Evolutionary conservation across 2,888 invertebrate species (phyloP).

Genomic region (Melanostoma mellinum): DNA sequence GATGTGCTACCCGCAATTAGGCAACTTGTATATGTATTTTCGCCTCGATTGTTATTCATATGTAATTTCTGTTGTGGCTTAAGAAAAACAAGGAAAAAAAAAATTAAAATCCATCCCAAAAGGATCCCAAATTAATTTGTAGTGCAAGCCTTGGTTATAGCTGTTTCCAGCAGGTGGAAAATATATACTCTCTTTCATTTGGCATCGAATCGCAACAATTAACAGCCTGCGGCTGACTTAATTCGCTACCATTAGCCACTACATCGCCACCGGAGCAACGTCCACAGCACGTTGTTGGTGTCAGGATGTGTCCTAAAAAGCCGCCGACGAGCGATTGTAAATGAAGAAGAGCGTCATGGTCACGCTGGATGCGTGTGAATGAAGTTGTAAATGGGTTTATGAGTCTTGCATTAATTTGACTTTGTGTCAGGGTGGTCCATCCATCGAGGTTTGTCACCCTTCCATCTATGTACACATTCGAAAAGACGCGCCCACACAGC

Average conservation of each 20-base stretch:
- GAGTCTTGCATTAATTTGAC: conserved; percentile 60
- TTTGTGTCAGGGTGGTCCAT: conserved; percentile 58
- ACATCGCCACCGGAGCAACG: conserved; percentile 44
- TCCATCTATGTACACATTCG: conserved; percentile 5
- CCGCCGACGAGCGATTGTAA: conserved; percentile 41
- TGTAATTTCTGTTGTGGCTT: conserved; percentile 54
- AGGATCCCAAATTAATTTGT: conserved; percentile 72
- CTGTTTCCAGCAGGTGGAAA: conserved; percentile 61
- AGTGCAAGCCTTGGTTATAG: conserved; percentile 24
- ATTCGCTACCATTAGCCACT: conserved; percentile 71
- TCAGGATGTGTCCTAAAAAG: conserved; percentile 6
- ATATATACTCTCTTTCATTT: conserved; percentile 38
- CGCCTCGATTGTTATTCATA: conserved; percentile 60
- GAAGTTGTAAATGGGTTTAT: conserved; percentile 72
- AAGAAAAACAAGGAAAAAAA: conserved; percentile 28
- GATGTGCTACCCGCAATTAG: conserved; percentile 69
- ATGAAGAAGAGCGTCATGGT: conserved; percentile 63
- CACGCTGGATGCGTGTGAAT: conserved; percentile 64
- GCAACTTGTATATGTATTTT: conserved; percentile 50
- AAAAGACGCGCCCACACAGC: conserved; percentile 1
- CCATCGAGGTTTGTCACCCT: conserved; percentile 57
- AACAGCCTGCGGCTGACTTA: conserved; percentile 73
- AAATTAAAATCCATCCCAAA: conserved; percentile 15
- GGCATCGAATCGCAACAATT: conserved; percentile 69
- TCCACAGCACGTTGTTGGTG: neutral